These are phyloP conservation scores for Dolichomitus sp. DNA, from an alignment of 2,888 invertebrate genomes.

Conservation along the genomic window DNA sequence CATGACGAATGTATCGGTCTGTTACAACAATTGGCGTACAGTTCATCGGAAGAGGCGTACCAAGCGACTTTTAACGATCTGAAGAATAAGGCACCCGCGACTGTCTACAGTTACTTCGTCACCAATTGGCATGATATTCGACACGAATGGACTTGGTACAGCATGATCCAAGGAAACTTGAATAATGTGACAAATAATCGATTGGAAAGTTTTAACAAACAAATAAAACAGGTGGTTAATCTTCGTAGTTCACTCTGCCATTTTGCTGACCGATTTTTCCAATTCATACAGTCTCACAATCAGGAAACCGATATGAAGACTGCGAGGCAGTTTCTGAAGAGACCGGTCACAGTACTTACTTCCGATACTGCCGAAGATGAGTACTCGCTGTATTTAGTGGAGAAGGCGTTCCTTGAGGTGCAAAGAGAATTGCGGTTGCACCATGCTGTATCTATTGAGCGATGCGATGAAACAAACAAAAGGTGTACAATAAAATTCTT, in stretches of 20 bases:
- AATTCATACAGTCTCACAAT: slow-evolving; percentile 31
- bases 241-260: slow-evolving; percentile 17
- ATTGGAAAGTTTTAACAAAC: slow-evolving; percentile 34
- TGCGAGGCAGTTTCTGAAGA: slow-evolving; percentile 16
- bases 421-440: no score
- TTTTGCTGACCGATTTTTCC: slow-evolving; percentile 20
- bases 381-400: no score
- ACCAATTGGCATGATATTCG: slow-evolving; percentile 41
- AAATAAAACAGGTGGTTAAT: slow-evolving; percentile 35
- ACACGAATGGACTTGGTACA: slow-evolving; percentile 36
- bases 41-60: slow-evolving; percentile 15
- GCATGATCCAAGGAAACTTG: slow-evolving; percentile 32
- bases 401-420: no score
- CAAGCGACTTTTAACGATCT: slow-evolving; percentile 12
- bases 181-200: slow-evolving; percentile 40
- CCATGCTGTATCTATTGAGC: no score
- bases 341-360: not conserved
- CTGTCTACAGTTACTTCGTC: slow-evolving; percentile 31
- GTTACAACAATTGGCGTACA: slow-evolving; percentile 17
- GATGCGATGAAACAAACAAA: no score
- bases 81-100: not conserved
- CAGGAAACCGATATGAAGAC: slow-evolving; percentile 29
- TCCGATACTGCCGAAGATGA: no score
- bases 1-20: no score
- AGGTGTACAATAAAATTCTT: no score